Percentiles rank a stretch among this genome's conserved stretches.
Evolutionary conservation across 2,113 vertebrate species (phyloP).

Genomic region (Smithornis capensis): DNA sequence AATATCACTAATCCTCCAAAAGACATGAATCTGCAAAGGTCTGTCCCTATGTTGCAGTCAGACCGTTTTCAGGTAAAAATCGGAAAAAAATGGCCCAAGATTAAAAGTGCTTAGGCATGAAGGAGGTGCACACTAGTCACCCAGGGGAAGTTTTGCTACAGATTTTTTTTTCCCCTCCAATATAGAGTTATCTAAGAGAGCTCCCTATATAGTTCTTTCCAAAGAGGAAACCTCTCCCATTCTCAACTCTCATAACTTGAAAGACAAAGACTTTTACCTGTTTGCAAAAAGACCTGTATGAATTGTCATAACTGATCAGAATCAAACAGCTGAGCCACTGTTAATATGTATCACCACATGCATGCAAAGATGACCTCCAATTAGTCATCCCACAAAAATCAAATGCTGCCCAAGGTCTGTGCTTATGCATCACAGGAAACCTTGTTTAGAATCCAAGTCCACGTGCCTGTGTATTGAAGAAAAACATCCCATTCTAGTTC

Average conservation of each 20-base stretch:
- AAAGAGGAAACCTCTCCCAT: not conserved
- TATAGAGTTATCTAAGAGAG: not conserved
- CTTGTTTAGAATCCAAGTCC: not conserved
- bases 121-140: not conserved
- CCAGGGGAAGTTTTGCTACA: not conserved
- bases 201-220: not conserved
- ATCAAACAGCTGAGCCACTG: not conserved
- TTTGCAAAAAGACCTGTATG: not conserved
- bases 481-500: not conserved
- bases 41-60: not conserved
- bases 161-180: not conserved
- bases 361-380: not conserved
- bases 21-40: not conserved
- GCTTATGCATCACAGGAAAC: not conserved
- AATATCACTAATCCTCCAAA: not conserved
- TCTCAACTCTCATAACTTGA: not conserved
- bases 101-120: not conserved
- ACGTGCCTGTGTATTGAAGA: not conserved
- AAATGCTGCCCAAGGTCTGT: not conserved
- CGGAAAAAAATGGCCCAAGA: not conserved
- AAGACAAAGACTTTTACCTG: not conserved
- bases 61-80: not conserved
- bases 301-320: not conserved
- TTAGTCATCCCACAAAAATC: not conserved
- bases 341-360: not conserved